Percentiles rank a stretch among this genome's conserved stretches.
phyloP scores from a whole-genome alignment of 1,140 invertebrate genomes.

The Sinonovacula constricta region DNA sequence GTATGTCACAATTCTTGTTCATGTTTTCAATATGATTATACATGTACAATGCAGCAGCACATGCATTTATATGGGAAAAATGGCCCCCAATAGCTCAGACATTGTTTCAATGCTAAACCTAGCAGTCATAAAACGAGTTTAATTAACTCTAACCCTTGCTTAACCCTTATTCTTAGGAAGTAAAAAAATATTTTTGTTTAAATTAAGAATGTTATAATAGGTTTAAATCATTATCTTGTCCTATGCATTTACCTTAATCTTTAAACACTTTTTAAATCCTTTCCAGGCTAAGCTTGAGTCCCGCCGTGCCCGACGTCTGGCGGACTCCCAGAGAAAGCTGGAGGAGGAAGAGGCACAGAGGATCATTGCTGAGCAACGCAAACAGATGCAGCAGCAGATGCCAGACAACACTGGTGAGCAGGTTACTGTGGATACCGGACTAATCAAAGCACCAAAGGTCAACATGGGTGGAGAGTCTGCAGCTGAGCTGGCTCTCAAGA shows the following conservation, averaged over 20 bases:
- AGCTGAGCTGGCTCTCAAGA: conserved; percentile 72
- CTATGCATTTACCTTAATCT: neutral
- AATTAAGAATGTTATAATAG: too few species aligned
- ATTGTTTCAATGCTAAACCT: too few species aligned
- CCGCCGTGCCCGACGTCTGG: conserved; percentile 61
- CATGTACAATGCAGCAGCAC: too few species aligned
- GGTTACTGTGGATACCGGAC: conserved; percentile 50
- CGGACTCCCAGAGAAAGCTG: conserved; percentile 60
- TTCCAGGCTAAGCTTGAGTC: conserved; percentile 69
- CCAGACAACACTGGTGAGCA: neutral
- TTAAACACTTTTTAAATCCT: neutral
- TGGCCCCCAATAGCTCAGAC: too few species aligned
- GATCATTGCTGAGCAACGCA: conserved; percentile 68
- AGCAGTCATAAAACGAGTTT: too few species aligned
- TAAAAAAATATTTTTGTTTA: too few species aligned
- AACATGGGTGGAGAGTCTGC: conserved; percentile 60
- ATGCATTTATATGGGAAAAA: too few species aligned
- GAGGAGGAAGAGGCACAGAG: conserved; percentile 72
- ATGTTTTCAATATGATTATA: too few species aligned
- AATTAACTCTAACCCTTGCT: too few species aligned
- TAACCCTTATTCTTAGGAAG: too few species aligned
- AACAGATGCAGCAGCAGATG: conserved; percentile 64
- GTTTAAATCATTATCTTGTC: too few species aligned
- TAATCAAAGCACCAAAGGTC: conserved; percentile 68
- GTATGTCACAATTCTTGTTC: too few species aligned